phyloP scores from a whole-genome alignment of 2,888 invertebrate genomes.

The Chloroclysta siterata region DNA sequence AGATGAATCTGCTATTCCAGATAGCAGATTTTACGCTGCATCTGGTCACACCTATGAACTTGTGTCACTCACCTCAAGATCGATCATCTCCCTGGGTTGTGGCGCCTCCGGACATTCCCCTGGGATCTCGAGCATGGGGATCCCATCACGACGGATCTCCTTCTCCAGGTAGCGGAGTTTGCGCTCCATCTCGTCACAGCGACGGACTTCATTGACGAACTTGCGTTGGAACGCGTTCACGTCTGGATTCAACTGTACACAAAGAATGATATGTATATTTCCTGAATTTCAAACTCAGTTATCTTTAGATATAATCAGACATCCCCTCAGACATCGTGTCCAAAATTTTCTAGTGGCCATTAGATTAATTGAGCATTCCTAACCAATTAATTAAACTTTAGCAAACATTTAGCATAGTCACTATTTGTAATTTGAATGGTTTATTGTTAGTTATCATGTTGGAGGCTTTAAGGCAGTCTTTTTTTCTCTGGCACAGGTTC shows the following conservation, averaged over 20 bases:
- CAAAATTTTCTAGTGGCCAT: too few relatives aligned
- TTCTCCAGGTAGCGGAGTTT: constrained; percentile 98
- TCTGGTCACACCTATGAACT: neutral
- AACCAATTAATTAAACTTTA: too few relatives aligned
- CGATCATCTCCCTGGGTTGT: constrained; percentile 99
- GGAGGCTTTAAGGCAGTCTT: too few relatives aligned
- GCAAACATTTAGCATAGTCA: too few relatives aligned
- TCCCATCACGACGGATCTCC: constrained; percentile 97
- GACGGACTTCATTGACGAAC: constrained; percentile 98
- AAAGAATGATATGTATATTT: neutral
- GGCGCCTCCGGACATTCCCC: constrained; percentile 99
- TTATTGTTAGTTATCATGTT: too few relatives aligned
- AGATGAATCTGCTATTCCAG: neutral
- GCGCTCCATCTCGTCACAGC: constrained; percentile 99
- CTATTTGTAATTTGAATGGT: too few relatives aligned
- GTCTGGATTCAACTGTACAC: constrained; percentile 94
- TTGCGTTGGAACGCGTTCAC: constrained; percentile 99
- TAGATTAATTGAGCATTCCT: too few relatives aligned
- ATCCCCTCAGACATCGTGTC: too few relatives aligned
- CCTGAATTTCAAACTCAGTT: too few relatives aligned
- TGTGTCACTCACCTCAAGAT: constrained; percentile 93
- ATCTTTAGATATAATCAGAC: too few relatives aligned
- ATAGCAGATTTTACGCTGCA: neutral
- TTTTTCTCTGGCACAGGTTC: too few relatives aligned
- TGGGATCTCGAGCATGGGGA: constrained; percentile 98